Evolutionary conservation across 2,113 vertebrate species (phyloP).

Genomic region (Neofelis nebulosa): DNA sequence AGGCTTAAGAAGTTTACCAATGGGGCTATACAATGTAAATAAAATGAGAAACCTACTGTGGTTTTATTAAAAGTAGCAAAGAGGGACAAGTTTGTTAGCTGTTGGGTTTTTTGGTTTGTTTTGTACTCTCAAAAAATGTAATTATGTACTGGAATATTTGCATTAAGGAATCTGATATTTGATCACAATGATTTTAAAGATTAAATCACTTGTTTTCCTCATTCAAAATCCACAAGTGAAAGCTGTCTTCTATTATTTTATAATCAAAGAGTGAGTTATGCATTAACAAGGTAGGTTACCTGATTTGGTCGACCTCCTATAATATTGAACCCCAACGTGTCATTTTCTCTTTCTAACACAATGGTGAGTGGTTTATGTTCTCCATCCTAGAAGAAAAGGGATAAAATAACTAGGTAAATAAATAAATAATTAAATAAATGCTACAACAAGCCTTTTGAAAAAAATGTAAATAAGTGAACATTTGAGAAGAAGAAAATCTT

Average conservation of each 20-base stretch:
- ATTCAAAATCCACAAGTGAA: background rate
- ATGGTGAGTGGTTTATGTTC: conserved; percentile 79
- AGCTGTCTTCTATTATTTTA: background rate
- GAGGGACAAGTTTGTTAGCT: background rate
- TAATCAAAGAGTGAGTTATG: background rate
- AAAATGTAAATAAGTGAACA: background rate
- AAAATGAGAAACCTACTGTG: background rate
- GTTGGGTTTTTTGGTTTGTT: background rate
- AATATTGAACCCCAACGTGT: conserved; percentile 88
- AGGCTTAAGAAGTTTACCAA: background rate
- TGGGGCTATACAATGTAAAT: background rate
- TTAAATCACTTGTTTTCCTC: conserved; percentile 1
- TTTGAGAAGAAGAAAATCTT: background rate
- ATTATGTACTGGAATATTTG: background rate
- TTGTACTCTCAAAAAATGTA: background rate
- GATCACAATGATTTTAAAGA: background rate
- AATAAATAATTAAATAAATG: background rate
- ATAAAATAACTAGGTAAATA: conserved; percentile 33
- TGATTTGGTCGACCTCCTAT: conserved; percentile 84
- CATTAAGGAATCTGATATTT: background rate
- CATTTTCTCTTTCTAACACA: conserved; percentile 84
- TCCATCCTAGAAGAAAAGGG: conserved; percentile 79
- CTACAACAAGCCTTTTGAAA: background rate
- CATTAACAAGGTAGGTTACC: conserved; percentile 75
- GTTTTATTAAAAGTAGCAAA: background rate